Evolutionary conservation across 2,888 invertebrate genomes (phyloP), one percentile per base, ranked within the genome.

Genomic region (Panorpa germanica): DNA sequence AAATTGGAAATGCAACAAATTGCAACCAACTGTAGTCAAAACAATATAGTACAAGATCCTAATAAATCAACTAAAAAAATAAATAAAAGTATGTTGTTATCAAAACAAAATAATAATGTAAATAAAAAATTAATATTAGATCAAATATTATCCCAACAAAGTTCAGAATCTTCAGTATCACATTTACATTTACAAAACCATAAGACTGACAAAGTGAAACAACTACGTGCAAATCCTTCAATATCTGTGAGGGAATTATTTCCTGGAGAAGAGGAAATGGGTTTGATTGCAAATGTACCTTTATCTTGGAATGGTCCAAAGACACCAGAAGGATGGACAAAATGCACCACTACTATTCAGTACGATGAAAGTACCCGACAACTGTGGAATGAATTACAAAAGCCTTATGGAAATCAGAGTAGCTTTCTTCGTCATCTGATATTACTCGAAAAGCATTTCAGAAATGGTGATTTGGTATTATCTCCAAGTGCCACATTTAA

Each of bases 331-430:
- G 81, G 81, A 1, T 83, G 83, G 82, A 81, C 82, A 40, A 76
- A 78, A 35, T 77, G 80, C 39, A 68, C 66, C 38, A 67, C 77
- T 0, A 67, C 72, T 41, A 70, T 85, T 30, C 82, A 83, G 43
- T 83, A 81, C 38, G 83, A 83, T 43, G 59, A 65, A 9, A 78
- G 80, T n/a, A 83, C 82, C 1, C 77, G 76, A 34, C 61, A 65
- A 5, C 56, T 83, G 3, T 85, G 82, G 80, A 72, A 75, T 36
- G 77, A 80, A 40, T 48, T 85, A 21, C 81, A 83, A 45, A 70
- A 80, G 45, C 85, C 85, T 0, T 85, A 85, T 41, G 85, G 83
- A 3, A 83, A 81, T 48, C 81, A 81, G 43, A 81, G 82, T 24
- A 82, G 82, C 39, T 85, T 85, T 45, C 53, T 85, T 2, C 61